phyloP scores from a whole-genome alignment of 2,888 invertebrate species.

The Kryphioiulus occultus region DNA sequence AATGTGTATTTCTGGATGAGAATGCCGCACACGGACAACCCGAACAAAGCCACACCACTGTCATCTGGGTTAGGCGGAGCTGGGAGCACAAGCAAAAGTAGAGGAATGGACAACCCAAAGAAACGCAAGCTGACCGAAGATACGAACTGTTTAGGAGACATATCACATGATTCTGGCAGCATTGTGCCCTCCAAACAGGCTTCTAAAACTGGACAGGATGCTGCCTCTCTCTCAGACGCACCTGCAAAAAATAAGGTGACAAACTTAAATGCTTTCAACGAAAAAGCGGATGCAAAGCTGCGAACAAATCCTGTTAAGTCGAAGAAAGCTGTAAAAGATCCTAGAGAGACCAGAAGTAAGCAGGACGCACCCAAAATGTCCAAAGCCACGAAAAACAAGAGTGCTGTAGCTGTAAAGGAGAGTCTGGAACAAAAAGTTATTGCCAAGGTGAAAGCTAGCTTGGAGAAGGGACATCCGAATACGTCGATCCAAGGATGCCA shows the following conservation, averaged over 20 bases:
- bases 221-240: neutral
- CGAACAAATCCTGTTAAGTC: neutral
- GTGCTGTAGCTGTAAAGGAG: neutral
- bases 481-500: neutral
- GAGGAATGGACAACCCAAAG: neutral
- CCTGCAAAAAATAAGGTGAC: neutral
- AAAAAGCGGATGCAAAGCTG: neutral
- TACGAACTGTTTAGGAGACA: neutral
- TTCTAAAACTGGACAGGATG: neutral
- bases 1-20: neutral
- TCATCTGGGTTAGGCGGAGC: neutral
- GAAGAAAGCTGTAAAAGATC: neutral
- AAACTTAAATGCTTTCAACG: neutral
- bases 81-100: neutral
- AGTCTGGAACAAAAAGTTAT: neutral
- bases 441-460: neutral
- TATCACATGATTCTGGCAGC: neutral
- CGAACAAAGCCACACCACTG: neutral
- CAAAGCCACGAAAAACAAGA: neutral
- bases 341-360: neutral
- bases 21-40: neutral
- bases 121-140: constrained; percentile 8
- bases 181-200: neutral
- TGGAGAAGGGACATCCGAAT: neutral
- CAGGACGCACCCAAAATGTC: neutral